These are phyloP conservation scores for Muraenolepis orangiensis DNA, from an alignment of 2,797 vertebrate species.

Conservation along the genomic window DNA sequence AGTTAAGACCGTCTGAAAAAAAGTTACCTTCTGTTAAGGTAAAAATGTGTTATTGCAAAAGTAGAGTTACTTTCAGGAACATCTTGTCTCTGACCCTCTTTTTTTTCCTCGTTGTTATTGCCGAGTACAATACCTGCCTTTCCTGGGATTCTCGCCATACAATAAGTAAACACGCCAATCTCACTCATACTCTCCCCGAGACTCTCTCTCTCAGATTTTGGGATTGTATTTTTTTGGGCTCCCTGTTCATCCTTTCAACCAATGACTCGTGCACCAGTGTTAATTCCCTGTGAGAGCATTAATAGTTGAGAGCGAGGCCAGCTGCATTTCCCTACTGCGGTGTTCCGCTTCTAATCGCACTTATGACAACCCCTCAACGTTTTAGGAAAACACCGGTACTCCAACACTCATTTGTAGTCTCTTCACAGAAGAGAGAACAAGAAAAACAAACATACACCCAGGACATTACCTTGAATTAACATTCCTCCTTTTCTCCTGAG, in stretches of 20 bases:
- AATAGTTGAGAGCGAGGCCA: conserved; percentile 38
- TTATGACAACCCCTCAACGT: conserved; percentile 19
- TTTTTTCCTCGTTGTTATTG: conserved; percentile 34
- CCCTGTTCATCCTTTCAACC: conserved; percentile 39
- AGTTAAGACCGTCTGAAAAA: neutral
- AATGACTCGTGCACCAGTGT: conserved; percentile 36
- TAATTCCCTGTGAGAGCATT: conserved; percentile 53
- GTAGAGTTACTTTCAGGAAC: conserved; percentile 38
- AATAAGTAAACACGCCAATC: conserved; percentile 30
- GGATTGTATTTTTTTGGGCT: conserved; percentile 9
- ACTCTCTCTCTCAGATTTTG: conserved; percentile 34
- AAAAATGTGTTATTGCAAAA: conserved; percentile 50
- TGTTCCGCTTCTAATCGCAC: conserved; percentile 19
- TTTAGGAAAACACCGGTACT: conserved; percentile 9
- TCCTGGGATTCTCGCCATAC: conserved; percentile 37
- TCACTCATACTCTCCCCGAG: conserved; percentile 34
- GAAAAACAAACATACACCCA: neutral
- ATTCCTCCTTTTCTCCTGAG: neutral
- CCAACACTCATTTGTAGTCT: conserved; percentile 5
- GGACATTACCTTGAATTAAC: neutral
- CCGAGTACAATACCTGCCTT: conserved; percentile 38
- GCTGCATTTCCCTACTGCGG: conserved; percentile 32
- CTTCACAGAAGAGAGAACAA: neutral
- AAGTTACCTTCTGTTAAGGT: conserved; percentile 22
- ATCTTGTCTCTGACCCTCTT: conserved; percentile 31